phyloP scores from a whole-genome alignment of 2,113 vertebrate genomes.

The human region DNA sequence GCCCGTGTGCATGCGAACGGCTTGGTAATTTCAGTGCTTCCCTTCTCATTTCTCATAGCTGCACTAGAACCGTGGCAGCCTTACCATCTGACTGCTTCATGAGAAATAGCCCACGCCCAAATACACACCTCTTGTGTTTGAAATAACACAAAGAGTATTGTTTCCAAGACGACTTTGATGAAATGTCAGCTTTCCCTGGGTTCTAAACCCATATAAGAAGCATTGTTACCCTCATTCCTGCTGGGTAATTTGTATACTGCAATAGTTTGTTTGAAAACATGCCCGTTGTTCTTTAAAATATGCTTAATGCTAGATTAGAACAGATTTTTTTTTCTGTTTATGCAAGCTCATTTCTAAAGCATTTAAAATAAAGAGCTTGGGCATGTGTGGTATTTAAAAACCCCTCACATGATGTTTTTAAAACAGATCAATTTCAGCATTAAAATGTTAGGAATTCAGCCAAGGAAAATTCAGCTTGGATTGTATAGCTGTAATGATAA shows the following conservation, averaged over 20 bases:
- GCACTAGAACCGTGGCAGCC: conserved; percentile 9
- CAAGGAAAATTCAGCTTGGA: conserved; percentile 81
- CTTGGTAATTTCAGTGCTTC: neutral
- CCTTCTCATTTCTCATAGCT: neutral
- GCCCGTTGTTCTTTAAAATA: conserved; percentile 83
- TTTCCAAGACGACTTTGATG: conserved; percentile 84
- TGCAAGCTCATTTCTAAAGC: conserved; percentile 81
- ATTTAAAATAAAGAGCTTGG: conserved; percentile 84
- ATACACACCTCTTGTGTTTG: conserved; percentile 75
- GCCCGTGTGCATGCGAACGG: neutral
- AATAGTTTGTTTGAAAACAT: conserved; percentile 84
- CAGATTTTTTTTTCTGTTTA: conserved; percentile 68
- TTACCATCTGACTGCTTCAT: conserved; percentile 56
- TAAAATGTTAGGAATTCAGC: conserved; percentile 84
- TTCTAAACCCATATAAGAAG: conserved; percentile 72
- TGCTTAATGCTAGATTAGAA: conserved; percentile 83
- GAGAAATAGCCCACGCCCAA: conserved; percentile 73
- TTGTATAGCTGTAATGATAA: conserved; percentile 83
- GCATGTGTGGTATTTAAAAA: conserved; percentile 83
- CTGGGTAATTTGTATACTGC: conserved; percentile 82
- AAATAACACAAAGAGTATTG: conserved; percentile 71
- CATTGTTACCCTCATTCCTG: conserved; percentile 80
- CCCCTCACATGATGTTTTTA: conserved; percentile 83
- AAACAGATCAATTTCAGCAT: conserved; percentile 86
- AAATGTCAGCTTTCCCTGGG: conserved; percentile 75